Conservation (phyloP, 1,140 invertebrate genomes). For the Drosophila equinoxialis region DNA sequence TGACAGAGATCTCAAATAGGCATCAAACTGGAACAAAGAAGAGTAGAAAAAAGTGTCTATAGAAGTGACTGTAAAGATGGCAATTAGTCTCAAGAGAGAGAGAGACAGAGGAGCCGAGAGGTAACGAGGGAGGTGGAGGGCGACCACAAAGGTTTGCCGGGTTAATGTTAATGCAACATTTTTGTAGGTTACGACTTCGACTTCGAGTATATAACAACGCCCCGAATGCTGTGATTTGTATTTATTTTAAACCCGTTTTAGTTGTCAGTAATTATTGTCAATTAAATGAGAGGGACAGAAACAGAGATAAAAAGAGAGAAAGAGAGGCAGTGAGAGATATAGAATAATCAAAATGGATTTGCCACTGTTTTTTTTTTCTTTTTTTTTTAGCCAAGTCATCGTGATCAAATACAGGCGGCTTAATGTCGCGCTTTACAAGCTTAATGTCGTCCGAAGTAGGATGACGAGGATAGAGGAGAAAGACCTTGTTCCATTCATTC, state of each 20-base stretch:
- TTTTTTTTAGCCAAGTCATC: constrained; percentile 66
- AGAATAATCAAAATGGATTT: constrained; percentile 2
- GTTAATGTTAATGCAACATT: constrained; percentile 50
- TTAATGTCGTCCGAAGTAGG: background rate
- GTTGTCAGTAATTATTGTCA: constrained; percentile 64
- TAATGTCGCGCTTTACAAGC: constrained; percentile 50
- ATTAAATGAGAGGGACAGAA: constrained; percentile 58
- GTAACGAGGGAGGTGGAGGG: constrained; percentile 11
- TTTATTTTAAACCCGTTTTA: constrained; percentile 64
- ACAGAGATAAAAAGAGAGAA: constrained; percentile 3
- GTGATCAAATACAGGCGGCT: constrained; percentile 64
- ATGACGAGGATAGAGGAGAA: background rate
- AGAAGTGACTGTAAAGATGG: background rate
- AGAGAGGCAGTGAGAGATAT: background rate
- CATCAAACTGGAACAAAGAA: constrained; percentile 85
- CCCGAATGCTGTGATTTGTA: constrained; percentile 49
- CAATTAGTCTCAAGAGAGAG: background rate
- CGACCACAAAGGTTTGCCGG: constrained; percentile 20
- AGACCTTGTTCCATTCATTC: constrained; percentile 17
- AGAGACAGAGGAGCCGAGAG: no score
- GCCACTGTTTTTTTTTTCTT: background rate
- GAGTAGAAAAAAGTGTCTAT: constrained; percentile 40
- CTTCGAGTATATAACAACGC: constrained; percentile 11
- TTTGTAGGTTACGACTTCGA: constrained; percentile 41
- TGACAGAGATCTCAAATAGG: constrained; percentile 85